These are phyloP conservation scores for Crossocerus cetratus DNA, from an alignment of 2,888 invertebrate species.

Conservation along the genomic window DNA sequence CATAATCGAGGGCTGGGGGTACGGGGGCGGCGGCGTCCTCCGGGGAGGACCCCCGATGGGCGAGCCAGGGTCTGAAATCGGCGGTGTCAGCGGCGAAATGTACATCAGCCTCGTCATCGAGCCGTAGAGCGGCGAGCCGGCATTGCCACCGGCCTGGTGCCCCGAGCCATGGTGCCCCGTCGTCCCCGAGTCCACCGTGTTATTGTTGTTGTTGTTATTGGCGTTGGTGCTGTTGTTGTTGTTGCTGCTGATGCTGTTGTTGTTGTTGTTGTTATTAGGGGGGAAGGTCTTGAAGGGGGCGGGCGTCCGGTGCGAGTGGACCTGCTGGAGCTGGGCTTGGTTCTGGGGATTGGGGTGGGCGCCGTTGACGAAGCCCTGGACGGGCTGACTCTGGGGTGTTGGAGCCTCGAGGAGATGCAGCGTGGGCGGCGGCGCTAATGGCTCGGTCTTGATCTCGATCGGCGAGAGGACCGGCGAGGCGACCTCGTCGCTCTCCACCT, in stretches of 20 bases:
- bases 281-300: conserved; percentile 68
- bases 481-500: conserved; percentile 86
- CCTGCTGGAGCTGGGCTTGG: conserved; percentile 58
- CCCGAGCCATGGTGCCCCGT: conserved; percentile 49
- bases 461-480: conserved; percentile 87
- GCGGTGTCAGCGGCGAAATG: conserved; percentile 91
- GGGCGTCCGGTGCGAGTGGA: conserved; percentile 60
- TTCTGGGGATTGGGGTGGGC: conserved; percentile 70
- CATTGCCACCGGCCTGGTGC: conserved; percentile 70
- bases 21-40: conserved; percentile 88
- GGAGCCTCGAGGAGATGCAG: conserved; percentile 80
- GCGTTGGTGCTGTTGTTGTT: conserved; percentile 32
- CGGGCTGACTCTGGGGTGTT: conserved; percentile 61
- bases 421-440: conserved; percentile 77
- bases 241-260: conserved; percentile 45
- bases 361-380: conserved; percentile 75
- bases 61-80: conserved; percentile 92
- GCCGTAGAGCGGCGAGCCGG: conserved; percentile 78
- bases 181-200: conserved; percentile 10
- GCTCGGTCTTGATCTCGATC: conserved; percentile 89
- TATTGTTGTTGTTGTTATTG: conserved; percentile 64
- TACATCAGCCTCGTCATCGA: conserved; percentile 84
- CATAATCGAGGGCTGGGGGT: conserved; percentile 80
- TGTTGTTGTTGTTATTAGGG: conserved; percentile 55
- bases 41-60: conserved; percentile 82